Percentiles rank a stretch among this genome's conserved stretches.
Conservation (phyloP, 2,888 invertebrate genomes). For the Parnassius orleans region DNA sequence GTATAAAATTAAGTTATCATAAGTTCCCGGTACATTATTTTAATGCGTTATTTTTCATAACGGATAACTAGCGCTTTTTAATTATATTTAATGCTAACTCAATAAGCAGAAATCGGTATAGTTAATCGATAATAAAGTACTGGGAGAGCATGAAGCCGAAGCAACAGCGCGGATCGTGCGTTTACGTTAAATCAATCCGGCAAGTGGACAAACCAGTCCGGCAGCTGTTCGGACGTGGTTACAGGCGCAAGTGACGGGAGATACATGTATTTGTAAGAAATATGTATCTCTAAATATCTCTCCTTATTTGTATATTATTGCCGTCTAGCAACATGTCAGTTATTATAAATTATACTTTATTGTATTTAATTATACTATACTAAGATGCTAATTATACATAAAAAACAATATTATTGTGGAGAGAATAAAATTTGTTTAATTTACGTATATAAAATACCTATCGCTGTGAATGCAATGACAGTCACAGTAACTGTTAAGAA, state of each 20-base stretch:
- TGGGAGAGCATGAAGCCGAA: slow-evolving; percentile 54
- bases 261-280: slow-evolving; percentile 25
- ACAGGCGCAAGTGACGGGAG: slow-evolving; percentile 54
- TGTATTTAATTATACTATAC: too few relatives aligned
- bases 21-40: slow-evolving; percentile 4
- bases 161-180: slow-evolving; percentile 62
- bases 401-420: too few relatives aligned
- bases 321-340: too few relatives aligned
- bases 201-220: slow-evolving; percentile 80
- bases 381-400: too few relatives aligned
- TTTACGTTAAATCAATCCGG: slow-evolving; percentile 78
- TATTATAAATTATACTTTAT: too few relatives aligned
- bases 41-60: slow-evolving; percentile 15
- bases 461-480: too few relatives aligned
- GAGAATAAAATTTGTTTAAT: too few relatives aligned
- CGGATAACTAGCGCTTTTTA: slow-evolving; percentile 6
- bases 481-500: too few relatives aligned
- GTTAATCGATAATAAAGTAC: slow-evolving; percentile 66
- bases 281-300: not conserved
- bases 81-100: slow-evolving; percentile 16
- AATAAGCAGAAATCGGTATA: slow-evolving; percentile 34
- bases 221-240: slow-evolving; percentile 70
- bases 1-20: too few relatives aligned
- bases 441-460: too few relatives aligned
- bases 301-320: not conserved